Base-by-base conservation (phyloP, 2,113 vertebrate genomes). In the Toxotes jaculatrix region DNA sequence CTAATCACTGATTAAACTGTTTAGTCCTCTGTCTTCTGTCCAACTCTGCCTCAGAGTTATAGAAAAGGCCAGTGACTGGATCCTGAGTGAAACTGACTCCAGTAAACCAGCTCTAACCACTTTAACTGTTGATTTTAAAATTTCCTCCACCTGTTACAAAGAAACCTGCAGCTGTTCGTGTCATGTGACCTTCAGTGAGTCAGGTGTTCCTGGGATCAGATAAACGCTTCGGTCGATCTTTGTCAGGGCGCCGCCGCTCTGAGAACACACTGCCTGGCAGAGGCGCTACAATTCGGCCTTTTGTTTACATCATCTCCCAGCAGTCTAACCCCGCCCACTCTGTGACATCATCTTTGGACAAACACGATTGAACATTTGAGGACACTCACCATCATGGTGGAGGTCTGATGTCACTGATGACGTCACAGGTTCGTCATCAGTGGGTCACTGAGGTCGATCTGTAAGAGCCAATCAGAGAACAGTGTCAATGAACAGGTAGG, bases 241-340 rank as follows among this genome's bases (percentile, higher is more conserved):
- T 95, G 90, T 95, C 95, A 95, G 1, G 0, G 91, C 88, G 4
- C 81, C 72, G 49, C 17, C 69, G 13, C 83, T 69, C 68, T 40
- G 77, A 95, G 92, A 94, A 91, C 92, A 80, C 16, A 88, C 93
- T 94, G 91, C 92, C 62, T 55, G 78, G 65, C 3, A 49, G 69
- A 8, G 85, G 76, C 71, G 76, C 94, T 95, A 93, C 91, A 95
- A 95, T 95, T 95, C 94, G 94, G 94, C 95, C 93, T 95, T 95
- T 94, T 95, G 95, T 95, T 95, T 55, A 95, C 94, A 95, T 95
- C 95, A 95, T 88, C 21, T 93, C 93, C 91, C 75, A 62, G 81
- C 45, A 36, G 55, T 47, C 4, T 7, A 17, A 2, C 56, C 16
- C 49, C 17, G 1, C 65, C 69, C 31, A 60, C 31, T 27, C 13